Base-by-base conservation (phyloP, 1,140 invertebrate genomes). In the Halyomorpha halys region DNA sequence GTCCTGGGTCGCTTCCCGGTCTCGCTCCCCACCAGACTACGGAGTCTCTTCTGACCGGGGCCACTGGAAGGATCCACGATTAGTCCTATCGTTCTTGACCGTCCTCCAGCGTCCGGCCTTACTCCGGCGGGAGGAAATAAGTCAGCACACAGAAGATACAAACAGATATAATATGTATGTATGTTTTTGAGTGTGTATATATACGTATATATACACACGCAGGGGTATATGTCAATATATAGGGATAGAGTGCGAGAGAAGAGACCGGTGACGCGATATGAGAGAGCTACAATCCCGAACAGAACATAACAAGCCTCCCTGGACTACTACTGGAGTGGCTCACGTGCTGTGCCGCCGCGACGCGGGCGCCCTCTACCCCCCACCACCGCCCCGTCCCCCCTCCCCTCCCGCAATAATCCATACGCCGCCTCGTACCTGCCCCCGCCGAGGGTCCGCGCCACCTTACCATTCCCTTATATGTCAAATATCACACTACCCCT, bases 51-150 rank as follows among this genome's bases (percentile, higher is more conserved):
- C 53, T 23, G 53, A 25, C 53, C 53, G 53, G 53, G 18, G 19
- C 19, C 53, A 25, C 53, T 56, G 53, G 53, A 56, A 56, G 53
- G 53, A 56, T 56, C 53, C 53, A 56, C 53, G 53, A 23, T 56
- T 56, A 56, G 47, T 39, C 34, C 34, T 39, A 39, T 39, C 34
- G 34, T 39, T 39, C 34, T 39, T 39, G 34, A 39, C 34, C 34
- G 34, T 39, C 34, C 34, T 39, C 34, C 34, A 39, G 34, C 34
- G 34, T 39, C 34, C 34, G 34, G 34, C 11, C 34, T 39, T 11
- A 39, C 34, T 39, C 34, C 34, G 34, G 34, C 34, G 34, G 34
- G 34, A 39, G 34, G 34, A 39, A 39, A 39, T 39, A 39, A 39
- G 34, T 39, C 34, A 39, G 34, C 34, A 39, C 34, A 39, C 34